Evolutionary conservation across 2,888 invertebrate species (phyloP).

Genomic region (Drosophila meridiana): DNA sequence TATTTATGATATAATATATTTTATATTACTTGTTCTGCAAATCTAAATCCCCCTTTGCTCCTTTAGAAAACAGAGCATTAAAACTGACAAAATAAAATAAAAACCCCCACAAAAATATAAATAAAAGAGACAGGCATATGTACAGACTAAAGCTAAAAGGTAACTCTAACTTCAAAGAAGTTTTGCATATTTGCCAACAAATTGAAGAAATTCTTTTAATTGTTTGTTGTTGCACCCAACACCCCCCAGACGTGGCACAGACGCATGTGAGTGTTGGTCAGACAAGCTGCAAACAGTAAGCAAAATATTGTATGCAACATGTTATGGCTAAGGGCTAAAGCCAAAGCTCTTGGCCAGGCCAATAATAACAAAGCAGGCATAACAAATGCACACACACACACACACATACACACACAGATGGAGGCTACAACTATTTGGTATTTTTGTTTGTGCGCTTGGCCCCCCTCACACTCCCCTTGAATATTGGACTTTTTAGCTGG

Average conservation of each 20-base stretch:
- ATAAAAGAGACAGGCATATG: conserved; percentile 6
- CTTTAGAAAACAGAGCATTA: neutral
- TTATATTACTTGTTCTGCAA: no score
- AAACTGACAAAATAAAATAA: neutral
- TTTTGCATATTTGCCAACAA: conserved; percentile 66
- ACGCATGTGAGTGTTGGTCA: neutral
- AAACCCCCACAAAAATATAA: neutral
- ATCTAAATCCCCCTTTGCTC: no score
- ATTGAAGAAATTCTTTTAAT: conserved; percentile 75
- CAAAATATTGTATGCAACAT: conserved; percentile 40
- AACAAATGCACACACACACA: conserved; percentile 29
- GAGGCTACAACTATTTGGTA: conserved; percentile 60
- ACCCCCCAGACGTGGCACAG: neutral
- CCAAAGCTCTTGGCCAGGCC: conserved; percentile 55
- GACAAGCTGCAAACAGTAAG: conserved; percentile 20
- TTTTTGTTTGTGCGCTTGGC: conserved; percentile 24
- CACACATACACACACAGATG: conserved; percentile 9
- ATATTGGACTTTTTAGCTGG: conserved; percentile 56
- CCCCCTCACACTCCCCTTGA: neutral
- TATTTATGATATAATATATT: no score
- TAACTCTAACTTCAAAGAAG: conserved; percentile 35
- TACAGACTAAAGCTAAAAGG: conserved; percentile 4
- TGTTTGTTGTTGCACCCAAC: conserved; percentile 45
- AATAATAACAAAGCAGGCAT: conserved; percentile 64
- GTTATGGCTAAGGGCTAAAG: conserved; percentile 48